Conservation (phyloP, 2,113 vertebrate species). For the Halcyon malimbica region DNA sequence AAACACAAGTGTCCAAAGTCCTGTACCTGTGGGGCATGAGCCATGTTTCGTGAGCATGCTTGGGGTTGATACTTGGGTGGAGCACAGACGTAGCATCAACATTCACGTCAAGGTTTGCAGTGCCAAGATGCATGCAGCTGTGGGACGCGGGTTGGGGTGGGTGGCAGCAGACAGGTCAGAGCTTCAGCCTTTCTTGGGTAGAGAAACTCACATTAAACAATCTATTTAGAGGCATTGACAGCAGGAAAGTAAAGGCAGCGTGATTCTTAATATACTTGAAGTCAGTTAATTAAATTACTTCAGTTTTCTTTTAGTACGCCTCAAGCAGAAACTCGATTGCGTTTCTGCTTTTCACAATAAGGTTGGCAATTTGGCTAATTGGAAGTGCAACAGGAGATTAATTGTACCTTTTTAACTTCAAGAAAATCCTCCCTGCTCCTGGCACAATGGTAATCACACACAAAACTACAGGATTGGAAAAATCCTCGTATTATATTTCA, state of each 20-base stretch:
- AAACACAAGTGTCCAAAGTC: background rate
- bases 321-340: constrained; percentile 75
- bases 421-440: constrained; percentile 62
- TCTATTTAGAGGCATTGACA: constrained; percentile 53
- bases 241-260: constrained; percentile 25
- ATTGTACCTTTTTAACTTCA: constrained; percentile 74
- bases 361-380: constrained; percentile 80
- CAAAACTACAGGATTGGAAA: constrained; percentile 39
- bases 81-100: too few species aligned
- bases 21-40: rapidly evolving
- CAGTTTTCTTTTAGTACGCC: constrained; percentile 57
- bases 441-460: constrained; percentile 21
- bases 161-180: background rate
- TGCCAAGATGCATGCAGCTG: rapidly evolving
- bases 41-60: rapidly evolving
- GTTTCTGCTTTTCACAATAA: constrained; percentile 74
- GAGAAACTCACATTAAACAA: background rate
- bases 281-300: constrained; percentile 78
- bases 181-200: background rate
- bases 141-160: background rate
- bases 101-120: rapidly evolving
- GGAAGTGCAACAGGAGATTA: constrained; percentile 78
- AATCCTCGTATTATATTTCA: constrained; percentile 19
- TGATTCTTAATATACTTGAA: constrained; percentile 67
- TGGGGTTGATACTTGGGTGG: background rate